Percentiles rank a stretch among this genome's conserved stretches.
Conservation (phyloP, 2,888 invertebrate species). For the Agrotis segetum region DNA sequence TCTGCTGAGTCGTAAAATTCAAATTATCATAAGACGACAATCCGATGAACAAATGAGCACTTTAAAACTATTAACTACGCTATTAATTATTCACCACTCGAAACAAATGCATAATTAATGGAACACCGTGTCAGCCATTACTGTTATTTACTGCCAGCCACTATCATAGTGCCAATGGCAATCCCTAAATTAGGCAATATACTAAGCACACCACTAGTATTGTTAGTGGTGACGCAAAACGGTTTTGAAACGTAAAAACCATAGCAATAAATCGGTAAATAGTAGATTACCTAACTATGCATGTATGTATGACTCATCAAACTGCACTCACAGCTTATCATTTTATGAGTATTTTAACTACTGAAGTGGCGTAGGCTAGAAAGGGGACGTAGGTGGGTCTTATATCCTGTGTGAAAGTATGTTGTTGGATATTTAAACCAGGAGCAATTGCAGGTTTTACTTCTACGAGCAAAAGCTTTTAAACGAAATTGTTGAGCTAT, state of each 20-base stretch:
- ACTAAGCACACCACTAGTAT: not conserved
- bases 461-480: not conserved
- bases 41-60: slow-evolving; percentile 39
- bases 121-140: slow-evolving; percentile 17
- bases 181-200: slow-evolving; percentile 51
- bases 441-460: not conserved
- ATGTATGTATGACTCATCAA: slow-evolving; percentile 29
- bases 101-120: slow-evolving; percentile 45
- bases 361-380: not conserved
- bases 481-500: not conserved
- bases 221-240: slow-evolving; percentile 20
- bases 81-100: slow-evolving; percentile 41
- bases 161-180: slow-evolving; percentile 7
- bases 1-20: slow-evolving; percentile 14
- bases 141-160: slow-evolving; percentile 17
- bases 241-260: slow-evolving; percentile 54
- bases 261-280: slow-evolving; percentile 28
- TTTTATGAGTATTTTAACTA: slow-evolving; percentile 25
- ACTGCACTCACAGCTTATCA: slow-evolving; percentile 35
- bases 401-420: slow-evolving; percentile 1
- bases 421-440: not conserved
- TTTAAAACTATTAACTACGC: slow-evolving; percentile 39
- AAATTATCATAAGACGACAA: slow-evolving; percentile 22
- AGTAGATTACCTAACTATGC: slow-evolving; percentile 27
- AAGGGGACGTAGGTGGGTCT: slow-evolving; percentile 2